These are phyloP conservation scores for Oscheius myriophilus DNA, from an alignment of 2,888 invertebrate species.

Conservation along the genomic window DNA sequence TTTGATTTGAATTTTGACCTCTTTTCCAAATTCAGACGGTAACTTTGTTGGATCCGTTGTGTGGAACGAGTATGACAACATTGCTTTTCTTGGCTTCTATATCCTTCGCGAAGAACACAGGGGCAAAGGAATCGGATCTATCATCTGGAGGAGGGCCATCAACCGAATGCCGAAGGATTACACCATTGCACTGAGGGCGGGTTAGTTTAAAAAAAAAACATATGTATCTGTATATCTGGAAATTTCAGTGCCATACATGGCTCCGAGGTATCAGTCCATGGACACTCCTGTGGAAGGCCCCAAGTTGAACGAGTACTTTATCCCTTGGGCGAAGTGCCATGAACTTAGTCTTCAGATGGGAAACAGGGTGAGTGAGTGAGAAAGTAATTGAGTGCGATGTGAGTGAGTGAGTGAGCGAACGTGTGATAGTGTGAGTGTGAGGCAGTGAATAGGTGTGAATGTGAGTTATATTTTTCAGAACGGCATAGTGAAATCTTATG, in stretches of 20 bases:
- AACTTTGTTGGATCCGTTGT: conserved; percentile 40
- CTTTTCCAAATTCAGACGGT: conserved; percentile 30
- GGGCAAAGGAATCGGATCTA: conserved; percentile 43
- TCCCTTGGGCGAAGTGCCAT: neutral
- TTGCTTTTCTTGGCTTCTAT: conserved; percentile 49
- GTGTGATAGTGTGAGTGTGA: too few species aligned
- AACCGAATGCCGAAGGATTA: conserved; percentile 36
- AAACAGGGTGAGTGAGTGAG: neutral
- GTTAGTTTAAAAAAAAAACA: conserved; percentile 6
- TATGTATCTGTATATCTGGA: too few species aligned
- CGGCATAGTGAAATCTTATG: neutral
- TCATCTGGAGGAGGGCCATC: conserved; percentile 43
- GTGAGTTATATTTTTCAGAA: neutral
- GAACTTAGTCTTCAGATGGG: neutral
- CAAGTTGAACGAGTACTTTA: neutral
- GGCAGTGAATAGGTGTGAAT: too few species aligned
- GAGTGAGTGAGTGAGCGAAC: too few species aligned
- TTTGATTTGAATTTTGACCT: too few species aligned
- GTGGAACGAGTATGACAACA: conserved; percentile 50
- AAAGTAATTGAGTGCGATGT: too few species aligned
- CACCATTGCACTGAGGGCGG: conserved; percentile 39
- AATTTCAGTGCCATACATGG: conserved; percentile 39
- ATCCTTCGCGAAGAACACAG: conserved; percentile 33
- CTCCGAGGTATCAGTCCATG: conserved; percentile 34
- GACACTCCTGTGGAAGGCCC: conserved; percentile 35